Conservation (phyloP, 2,797 vertebrate genomes). For the Rhinoraja longicauda region DNA sequence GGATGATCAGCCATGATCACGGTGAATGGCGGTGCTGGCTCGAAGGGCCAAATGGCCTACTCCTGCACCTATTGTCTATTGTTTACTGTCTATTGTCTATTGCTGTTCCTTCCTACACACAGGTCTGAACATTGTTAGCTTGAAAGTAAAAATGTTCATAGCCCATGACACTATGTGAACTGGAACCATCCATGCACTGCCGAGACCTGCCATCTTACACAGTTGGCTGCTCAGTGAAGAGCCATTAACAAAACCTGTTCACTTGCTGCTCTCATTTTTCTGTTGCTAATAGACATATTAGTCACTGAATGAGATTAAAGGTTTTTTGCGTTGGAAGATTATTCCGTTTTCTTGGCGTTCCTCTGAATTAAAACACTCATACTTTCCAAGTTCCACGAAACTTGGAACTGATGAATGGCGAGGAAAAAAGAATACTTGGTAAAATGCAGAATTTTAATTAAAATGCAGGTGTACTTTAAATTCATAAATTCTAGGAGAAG, state of each 20-base stretch:
- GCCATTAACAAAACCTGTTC: neutral
- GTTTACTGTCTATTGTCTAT: too few relatives aligned
- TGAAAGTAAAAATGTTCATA: neutral
- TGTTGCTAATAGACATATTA: neutral
- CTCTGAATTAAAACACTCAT: neutral
- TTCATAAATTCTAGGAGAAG: too few relatives aligned
- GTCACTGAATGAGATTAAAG: neutral
- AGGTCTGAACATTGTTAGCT: neutral
- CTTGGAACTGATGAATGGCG: neutral
- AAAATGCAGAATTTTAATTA: too few relatives aligned
- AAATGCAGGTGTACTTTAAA: too few relatives aligned
- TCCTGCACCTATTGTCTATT: too few relatives aligned
- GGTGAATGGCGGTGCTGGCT: too few relatives aligned
- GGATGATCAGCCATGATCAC: too few relatives aligned
- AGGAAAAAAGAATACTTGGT: neutral
- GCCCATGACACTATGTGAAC: neutral
- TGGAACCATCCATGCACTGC: neutral
- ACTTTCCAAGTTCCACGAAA: neutral
- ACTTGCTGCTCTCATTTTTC: neutral
- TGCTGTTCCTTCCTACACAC: too few relatives aligned
- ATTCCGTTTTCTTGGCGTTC: neutral
- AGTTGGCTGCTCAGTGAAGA: neutral
- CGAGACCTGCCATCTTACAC: neutral
- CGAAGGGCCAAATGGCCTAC: too few relatives aligned
- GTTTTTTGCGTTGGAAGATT: neutral